Conservation (phyloP, 2,888 invertebrate species). For the Lymantria monacha region DNA sequence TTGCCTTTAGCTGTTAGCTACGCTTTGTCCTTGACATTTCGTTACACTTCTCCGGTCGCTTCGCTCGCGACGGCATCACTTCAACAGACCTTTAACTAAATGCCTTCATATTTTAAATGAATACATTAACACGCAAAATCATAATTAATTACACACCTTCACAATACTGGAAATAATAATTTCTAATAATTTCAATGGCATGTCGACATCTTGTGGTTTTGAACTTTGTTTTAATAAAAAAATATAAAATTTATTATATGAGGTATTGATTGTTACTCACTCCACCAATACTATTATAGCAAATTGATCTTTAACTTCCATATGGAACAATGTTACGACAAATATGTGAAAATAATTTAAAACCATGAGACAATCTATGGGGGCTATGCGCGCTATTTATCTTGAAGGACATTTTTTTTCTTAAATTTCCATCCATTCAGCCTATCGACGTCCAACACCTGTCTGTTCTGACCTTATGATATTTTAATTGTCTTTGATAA, state of each 20-base stretch:
- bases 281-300: no score
- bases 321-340: no score
- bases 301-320: no score
- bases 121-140: conserved; percentile 27
- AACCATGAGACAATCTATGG: no score
- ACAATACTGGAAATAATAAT: conserved; percentile 3
- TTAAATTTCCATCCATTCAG: no score
- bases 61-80: conserved; percentile 42
- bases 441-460: no score
- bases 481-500: no score
- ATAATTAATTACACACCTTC: conserved; percentile 24
- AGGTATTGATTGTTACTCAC: no score
- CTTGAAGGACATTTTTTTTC: no score
- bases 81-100: conserved; percentile 47
- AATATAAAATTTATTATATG: background rate
- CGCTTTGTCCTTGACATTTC: conserved; percentile 66
- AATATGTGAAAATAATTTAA: no score
- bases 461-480: no score
- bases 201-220: conserved; percentile 4
- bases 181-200: conserved; percentile 5
- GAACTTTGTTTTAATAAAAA: conserved; percentile 6
- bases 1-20: conserved; percentile 18
- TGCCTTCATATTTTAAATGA: conserved; percentile 39
- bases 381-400: no score
- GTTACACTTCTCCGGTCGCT: conserved; percentile 49